A percentile compares a stretch with the other conserved stretches of the same genome.
Evolutionary conservation across 1,140 invertebrate genomes (phyloP).

Genomic region (Pogonomyrmex barbatus): DNA sequence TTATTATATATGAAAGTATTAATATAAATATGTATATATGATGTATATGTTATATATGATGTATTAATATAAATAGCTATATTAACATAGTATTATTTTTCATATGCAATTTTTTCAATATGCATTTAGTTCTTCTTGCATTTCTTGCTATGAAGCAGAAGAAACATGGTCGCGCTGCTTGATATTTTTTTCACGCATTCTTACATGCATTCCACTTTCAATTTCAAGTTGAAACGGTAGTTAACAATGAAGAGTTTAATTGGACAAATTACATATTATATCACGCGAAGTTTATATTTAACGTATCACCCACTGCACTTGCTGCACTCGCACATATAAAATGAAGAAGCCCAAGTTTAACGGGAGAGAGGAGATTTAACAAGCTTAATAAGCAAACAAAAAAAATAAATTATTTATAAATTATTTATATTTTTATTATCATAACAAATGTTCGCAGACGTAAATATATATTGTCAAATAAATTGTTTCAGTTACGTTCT

Average conservation of each 20-base stretch:
- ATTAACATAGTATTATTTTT: no score
- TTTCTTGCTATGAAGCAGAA: neutral
- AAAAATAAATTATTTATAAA: no score
- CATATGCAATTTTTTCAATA: neutral
- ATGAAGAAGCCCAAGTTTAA: neutral
- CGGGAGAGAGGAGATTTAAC: neutral
- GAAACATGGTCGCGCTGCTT: neutral
- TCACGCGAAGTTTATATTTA: neutral
- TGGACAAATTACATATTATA: neutral
- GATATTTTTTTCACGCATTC: neutral
- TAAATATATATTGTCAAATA: neutral
- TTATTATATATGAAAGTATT: no score
- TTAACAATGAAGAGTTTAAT: conserved; percentile 15
- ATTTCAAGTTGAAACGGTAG: neutral
- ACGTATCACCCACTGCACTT: neutral
- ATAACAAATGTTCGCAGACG: neutral
- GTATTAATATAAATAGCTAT: no score
- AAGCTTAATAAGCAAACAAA: neutral
- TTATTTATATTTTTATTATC: conserved; percentile 1
- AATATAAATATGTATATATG: no score
- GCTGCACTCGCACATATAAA: neutral
- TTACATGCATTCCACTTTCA: neutral
- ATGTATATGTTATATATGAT: no score
- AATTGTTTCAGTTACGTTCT: neutral
- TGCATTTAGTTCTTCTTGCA: neutral